Evolutionary conservation across 2,113 vertebrate genomes (phyloP).

Genomic region (Scalopus aquaticus): DNA sequence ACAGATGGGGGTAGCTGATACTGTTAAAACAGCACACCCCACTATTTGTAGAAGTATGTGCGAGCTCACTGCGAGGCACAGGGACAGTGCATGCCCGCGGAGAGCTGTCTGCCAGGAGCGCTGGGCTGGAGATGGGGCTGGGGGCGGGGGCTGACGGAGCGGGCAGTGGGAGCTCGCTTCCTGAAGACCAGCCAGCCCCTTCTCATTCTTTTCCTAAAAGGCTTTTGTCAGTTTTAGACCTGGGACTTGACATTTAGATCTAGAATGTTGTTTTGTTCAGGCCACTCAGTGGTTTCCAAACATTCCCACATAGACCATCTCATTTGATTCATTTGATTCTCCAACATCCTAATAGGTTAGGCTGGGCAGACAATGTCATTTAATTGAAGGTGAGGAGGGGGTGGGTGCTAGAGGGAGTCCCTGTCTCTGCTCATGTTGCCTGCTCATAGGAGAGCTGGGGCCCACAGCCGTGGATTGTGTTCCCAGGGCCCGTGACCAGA

Average conservation of each 20-base stretch:
- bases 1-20: neutral
- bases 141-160: neutral
- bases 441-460: neutral
- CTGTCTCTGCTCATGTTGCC: neutral
- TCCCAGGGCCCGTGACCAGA: neutral
- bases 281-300: neutral
- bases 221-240: neutral
- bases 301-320: neutral
- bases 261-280: neutral
- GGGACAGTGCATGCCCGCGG: neutral
- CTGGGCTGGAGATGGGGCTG: neutral
- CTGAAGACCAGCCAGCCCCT: no score
- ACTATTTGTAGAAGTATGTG: neutral
- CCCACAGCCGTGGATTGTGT: neutral
- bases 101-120: neutral
- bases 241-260: neutral
- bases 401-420: neutral
- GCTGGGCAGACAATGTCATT: neutral
- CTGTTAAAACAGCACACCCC: neutral
- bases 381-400: conserved; percentile 4
- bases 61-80: neutral
- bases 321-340: neutral
- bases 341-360: neutral
- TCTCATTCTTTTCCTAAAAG: neutral
- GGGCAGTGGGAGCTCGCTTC: neutral